Conservation (phyloP, 2,888 invertebrate species). For the Trachelus tabidus region DNA sequence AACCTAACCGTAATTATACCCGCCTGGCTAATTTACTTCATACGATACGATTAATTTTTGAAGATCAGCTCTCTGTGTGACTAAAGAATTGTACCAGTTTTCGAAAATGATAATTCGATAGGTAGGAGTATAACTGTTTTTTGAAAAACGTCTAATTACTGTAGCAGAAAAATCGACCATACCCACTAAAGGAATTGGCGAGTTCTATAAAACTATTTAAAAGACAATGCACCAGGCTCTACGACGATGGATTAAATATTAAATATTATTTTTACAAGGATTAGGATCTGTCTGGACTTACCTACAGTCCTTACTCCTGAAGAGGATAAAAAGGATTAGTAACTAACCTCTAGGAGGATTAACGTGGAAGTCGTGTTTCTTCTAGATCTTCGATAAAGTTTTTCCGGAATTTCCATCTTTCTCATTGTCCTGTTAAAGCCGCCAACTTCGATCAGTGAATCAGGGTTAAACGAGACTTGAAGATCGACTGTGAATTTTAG, state of each 20-base stretch:
- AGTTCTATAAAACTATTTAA: conserved; percentile 20
- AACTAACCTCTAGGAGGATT: not conserved
- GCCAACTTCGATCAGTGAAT: not conserved
- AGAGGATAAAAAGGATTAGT: not conserved
- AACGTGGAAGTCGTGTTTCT: conserved; percentile 6
- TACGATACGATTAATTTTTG: not conserved
- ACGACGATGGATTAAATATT: conserved; percentile 57
- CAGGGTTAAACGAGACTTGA: not conserved
- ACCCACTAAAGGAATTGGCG: not conserved
- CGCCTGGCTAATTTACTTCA: not conserved
- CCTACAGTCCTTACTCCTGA: not conserved
- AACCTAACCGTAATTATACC: not conserved
- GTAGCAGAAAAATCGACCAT: conserved; percentile 6
- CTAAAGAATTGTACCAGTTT: not conserved
- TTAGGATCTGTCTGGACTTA: conserved; percentile 35
- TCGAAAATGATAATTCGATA: not conserved
- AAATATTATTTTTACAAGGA: conserved; percentile 62
- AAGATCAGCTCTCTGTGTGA: not conserved
- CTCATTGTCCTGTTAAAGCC: not conserved
- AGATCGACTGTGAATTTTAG: not conserved
- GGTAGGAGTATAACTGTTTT: not conserved
- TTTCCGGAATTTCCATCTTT: not conserved
- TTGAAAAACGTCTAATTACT: not conserved
- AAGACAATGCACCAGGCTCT: conserved; percentile 38
- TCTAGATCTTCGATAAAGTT: conserved; percentile 5